Evolutionary conservation across 2,113 vertebrate genomes (phyloP).

Genomic region (Pygoscelis adeliae): DNA sequence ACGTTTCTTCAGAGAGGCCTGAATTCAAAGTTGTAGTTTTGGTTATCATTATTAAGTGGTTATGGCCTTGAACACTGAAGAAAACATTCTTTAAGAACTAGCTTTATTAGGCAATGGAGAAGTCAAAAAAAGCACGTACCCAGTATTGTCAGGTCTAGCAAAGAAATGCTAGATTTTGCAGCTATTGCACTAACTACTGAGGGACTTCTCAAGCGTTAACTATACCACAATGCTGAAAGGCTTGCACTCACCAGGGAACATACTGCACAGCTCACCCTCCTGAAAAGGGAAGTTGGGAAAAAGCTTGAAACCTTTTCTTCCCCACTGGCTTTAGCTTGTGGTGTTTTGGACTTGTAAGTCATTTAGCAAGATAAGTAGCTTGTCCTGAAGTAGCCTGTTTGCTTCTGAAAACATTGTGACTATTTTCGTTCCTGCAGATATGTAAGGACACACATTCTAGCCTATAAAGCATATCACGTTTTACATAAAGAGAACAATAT

Average conservation of each 20-base stretch:
- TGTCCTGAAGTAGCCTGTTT: slow-evolving; percentile 13
- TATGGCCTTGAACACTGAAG: neutral
- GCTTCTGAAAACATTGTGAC: neutral
- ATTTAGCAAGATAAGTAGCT: neutral
- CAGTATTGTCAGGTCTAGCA: neutral
- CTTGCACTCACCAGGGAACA: neutral
- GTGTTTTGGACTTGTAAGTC: neutral
- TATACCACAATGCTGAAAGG: slow-evolving; percentile 13
- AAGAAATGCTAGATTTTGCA: neutral
- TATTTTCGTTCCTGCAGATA: neutral
- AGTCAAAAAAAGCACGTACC: neutral
- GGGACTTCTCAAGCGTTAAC: slow-evolving; percentile 5
- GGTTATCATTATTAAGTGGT: neutral
- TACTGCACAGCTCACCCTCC: neutral
- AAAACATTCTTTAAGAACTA: neutral
- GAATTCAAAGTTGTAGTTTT: neutral
- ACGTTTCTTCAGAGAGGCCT: neutral
- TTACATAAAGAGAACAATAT: neutral
- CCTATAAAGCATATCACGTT: neutral
- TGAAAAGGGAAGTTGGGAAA: slow-evolving; percentile 41
- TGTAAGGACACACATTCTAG: neutral
- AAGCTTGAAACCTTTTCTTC: slow-evolving; percentile 31
- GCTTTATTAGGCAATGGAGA: neutral
- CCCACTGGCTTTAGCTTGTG: neutral
- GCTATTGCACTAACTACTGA: neutral